Evolutionary conservation across 2,888 invertebrate species (phyloP).

Genomic region (Pachymerium ferrugineum): DNA sequence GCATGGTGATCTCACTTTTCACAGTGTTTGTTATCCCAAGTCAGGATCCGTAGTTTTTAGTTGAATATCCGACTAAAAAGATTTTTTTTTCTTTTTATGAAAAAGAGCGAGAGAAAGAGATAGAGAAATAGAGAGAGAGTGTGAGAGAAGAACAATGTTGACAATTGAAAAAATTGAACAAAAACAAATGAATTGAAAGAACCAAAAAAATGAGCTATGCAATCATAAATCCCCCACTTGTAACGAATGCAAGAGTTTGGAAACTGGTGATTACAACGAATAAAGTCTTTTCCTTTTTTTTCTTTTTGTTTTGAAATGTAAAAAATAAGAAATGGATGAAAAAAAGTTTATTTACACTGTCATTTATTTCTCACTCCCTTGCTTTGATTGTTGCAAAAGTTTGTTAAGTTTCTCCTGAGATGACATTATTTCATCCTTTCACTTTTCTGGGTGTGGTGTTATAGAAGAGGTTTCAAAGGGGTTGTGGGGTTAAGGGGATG

Average conservation of each 20-base stretch:
- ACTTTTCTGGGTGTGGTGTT: neutral
- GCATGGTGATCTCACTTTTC: slow-evolving; percentile 10
- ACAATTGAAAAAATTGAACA: neutral
- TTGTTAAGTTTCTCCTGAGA: neutral
- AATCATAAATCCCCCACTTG: neutral
- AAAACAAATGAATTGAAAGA: neutral
- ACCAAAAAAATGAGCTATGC: neutral
- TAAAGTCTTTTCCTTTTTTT: neutral
- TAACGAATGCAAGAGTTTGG: slow-evolving; percentile 8
- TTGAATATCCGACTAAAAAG: neutral
- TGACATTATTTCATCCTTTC: slow-evolving; percentile 5
- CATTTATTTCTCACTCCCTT: neutral
- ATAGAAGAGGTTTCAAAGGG: too few species aligned
- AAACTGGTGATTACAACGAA: neutral
- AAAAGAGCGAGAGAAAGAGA: neutral
- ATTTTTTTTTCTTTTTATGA: neutral
- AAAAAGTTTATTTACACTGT: slow-evolving; percentile 11
- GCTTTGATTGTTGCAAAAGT: slow-evolving; percentile 8
- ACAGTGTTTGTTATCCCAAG: neutral
- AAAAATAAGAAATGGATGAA: slow-evolving; percentile 16
- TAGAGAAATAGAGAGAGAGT: neutral
- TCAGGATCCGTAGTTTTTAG: too few species aligned
- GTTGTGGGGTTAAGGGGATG: too few species aligned
- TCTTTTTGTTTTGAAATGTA: neutral
- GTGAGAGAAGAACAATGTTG: neutral